These are phyloP conservation scores for Nudaria mundana DNA, from an alignment of 2,888 invertebrate genomes.

Conservation along the genomic window DNA sequence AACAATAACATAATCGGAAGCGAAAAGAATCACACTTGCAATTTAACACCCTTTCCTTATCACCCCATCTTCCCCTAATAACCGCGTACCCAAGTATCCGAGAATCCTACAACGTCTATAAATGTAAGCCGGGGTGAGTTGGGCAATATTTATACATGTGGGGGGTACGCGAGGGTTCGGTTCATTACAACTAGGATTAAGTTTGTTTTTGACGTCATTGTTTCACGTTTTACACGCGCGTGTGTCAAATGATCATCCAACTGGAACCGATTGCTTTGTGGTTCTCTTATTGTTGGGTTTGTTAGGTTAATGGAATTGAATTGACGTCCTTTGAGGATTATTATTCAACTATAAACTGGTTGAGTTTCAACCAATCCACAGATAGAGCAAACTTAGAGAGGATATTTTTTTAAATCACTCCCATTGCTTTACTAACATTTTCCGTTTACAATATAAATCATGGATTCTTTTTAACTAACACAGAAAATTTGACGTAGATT, in stretches of 20 bases:
- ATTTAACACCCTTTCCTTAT: conserved; percentile 34
- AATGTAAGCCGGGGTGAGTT: conserved; percentile 34
- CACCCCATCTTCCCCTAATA: conserved; percentile 33
- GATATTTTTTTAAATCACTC: too few relatives aligned
- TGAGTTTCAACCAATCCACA: too few relatives aligned
- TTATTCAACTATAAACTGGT: neutral
- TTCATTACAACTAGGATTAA: conserved; percentile 53
- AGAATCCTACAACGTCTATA: conserved; percentile 36
- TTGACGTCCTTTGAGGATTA: neutral
- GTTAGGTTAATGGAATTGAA: conserved; percentile 13
- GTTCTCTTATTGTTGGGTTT: conserved; percentile 24
- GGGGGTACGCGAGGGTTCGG: conserved; percentile 13
- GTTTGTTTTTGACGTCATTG: conserved; percentile 33
- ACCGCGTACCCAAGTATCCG: conserved; percentile 28
- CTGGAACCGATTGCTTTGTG: conserved; percentile 13
- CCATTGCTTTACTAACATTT: too few relatives aligned
- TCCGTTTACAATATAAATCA: too few relatives aligned
- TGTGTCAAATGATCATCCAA: conserved; percentile 8
- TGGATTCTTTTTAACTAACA: too few relatives aligned
- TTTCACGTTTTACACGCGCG: conserved; percentile 21
- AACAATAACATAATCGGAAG: conserved; percentile 23
- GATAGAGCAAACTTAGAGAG: too few relatives aligned
- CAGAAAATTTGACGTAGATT: too few relatives aligned
- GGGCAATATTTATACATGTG: conserved; percentile 12
- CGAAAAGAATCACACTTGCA: conserved; percentile 33